A percentile compares a stretch with the other conserved stretches of the same genome.
These are phyloP conservation scores for Meriones unguiculatus DNA, from an alignment of 2,113 vertebrate species.

Conservation along the genomic window DNA sequence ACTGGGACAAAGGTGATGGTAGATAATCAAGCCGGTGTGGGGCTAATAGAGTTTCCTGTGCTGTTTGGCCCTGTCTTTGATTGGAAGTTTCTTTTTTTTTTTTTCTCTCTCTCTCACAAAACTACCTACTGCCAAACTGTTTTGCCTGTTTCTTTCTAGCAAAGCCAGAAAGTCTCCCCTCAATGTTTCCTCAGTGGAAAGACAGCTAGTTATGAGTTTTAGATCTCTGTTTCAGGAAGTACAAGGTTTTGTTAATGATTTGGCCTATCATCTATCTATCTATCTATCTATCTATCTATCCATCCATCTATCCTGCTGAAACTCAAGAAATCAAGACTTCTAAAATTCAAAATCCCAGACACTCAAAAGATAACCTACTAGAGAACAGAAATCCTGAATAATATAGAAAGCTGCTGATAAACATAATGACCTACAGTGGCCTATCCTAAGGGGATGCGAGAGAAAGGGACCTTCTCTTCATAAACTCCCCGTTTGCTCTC, in stretches of 20 bases:
- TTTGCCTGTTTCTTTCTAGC: not conserved
- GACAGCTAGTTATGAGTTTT: not conserved
- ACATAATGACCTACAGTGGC: not conserved
- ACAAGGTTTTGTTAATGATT: not conserved
- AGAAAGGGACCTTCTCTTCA: not conserved
- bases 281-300: no score
- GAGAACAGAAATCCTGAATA: not conserved
- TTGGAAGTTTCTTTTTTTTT: not conserved
- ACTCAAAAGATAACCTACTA: not conserved
- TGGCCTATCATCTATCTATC: not conserved
- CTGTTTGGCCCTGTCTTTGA: not conserved
- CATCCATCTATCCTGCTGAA: not conserved
- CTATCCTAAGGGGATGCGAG: not conserved
- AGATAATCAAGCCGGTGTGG: not conserved
- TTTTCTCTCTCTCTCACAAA: not conserved
- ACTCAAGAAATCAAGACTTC: slow-evolving; percentile 30
- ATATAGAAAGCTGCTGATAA: slow-evolving; percentile 1
- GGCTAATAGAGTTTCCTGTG: not conserved
- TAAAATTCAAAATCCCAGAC: slow-evolving; percentile 20
- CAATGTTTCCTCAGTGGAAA: not conserved
- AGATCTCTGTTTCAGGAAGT: not conserved
- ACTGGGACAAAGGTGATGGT: not conserved
- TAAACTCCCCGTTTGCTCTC: not conserved
- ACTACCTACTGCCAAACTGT: not conserved
- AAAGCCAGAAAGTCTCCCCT: not conserved